Base-by-base conservation (phyloP, 2,113 vertebrate species). In the Mobula birostris region DNA sequence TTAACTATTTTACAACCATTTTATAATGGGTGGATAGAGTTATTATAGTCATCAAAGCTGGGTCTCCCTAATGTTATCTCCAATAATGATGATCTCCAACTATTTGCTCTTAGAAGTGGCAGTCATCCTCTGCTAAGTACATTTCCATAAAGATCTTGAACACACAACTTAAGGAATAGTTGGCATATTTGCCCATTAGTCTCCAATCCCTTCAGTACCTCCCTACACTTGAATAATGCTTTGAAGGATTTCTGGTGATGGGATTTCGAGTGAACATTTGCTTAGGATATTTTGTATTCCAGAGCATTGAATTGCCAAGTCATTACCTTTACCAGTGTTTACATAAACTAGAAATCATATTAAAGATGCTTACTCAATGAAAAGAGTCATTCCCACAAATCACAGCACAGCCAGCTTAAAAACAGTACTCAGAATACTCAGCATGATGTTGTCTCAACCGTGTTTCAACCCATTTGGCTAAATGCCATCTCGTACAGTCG, bases 341-440 rank as follows among this genome's bases (percentile, higher is more conserved):
- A 93, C 36, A 72, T 56, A 93, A 40, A 27, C 40, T 29, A 93
- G 11, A 93, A 48, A 72, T 70, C 68, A 48, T 48, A 40, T 36
- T 68, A 93, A 48, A 93, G 90, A 93, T 70, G 36, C 68, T 72
- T 72, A 93, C 36, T 40, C 66, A 74, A 72, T 74, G 36, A 48
- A 93, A 66, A 72, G n/a, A 66, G 29, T 68, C 32, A 74, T 74
- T 74, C 40, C 36, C 68, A 74, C 70, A 93, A 36, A 93, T 74
- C 91, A 93, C 91, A 93, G 91, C 85, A 90, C 85, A 90, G 85
- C 85, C 61, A 90, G 85, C 91, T 56, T 93, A 76, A 93, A 76
- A 74, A 72, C 36, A 93, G 70, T 56, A 93, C 91, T 93, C 68
- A 93, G 85, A 90, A 56, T 74, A 17, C 91, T 93, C 90, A 93